A percentile compares a stretch with the other conserved stretches of the same genome.
phyloP scores from a whole-genome alignment of 2,797 vertebrate species.

The Enteromius argenteus region DNA sequence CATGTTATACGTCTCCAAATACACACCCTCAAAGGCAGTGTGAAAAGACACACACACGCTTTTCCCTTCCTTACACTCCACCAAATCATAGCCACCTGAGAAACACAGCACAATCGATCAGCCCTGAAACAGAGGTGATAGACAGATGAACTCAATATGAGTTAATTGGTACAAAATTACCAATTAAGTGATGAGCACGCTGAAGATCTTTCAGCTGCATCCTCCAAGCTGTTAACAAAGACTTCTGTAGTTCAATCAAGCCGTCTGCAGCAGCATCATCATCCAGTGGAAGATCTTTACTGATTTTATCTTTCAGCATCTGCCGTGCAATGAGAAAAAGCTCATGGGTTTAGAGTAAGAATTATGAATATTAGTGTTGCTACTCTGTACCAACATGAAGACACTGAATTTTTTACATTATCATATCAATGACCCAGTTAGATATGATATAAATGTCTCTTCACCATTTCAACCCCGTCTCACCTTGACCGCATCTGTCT shows the following conservation, averaged over 20 bases:
- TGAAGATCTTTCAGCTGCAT: conserved; percentile 76
- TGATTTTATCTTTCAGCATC: conserved; percentile 65
- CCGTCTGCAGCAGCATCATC: conserved; percentile 59
- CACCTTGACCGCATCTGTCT: conserved; percentile 74
- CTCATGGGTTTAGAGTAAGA: not conserved
- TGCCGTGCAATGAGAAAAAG: conserved; percentile 60
- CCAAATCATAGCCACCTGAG: conserved; percentile 76
- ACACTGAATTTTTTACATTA: not conserved
- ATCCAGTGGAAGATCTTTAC: conserved; percentile 46
- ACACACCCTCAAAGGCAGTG: conserved; percentile 83
- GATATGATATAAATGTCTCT: not conserved
- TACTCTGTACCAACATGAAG: not conserved
- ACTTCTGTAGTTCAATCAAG: conserved; percentile 60
- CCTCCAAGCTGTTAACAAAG: conserved; percentile 72
- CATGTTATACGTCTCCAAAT: conserved; percentile 86
- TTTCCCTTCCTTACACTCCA: conserved; percentile 66
- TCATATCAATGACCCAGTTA: not conserved
- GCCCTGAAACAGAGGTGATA: not conserved
- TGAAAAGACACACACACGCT: conserved; percentile 81
- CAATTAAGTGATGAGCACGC: conserved; percentile 81
- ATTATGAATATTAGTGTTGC: not conserved
- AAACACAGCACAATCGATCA: not conserved
- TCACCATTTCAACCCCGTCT: conserved; percentile 33
- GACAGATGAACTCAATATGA: not conserved
- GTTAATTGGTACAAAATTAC: conserved; percentile 67